Evolutionary conservation across 1,140 invertebrate species (phyloP), one percentile per base, ranked within the genome.

Genomic region (Drosophila mauritiana): DNA sequence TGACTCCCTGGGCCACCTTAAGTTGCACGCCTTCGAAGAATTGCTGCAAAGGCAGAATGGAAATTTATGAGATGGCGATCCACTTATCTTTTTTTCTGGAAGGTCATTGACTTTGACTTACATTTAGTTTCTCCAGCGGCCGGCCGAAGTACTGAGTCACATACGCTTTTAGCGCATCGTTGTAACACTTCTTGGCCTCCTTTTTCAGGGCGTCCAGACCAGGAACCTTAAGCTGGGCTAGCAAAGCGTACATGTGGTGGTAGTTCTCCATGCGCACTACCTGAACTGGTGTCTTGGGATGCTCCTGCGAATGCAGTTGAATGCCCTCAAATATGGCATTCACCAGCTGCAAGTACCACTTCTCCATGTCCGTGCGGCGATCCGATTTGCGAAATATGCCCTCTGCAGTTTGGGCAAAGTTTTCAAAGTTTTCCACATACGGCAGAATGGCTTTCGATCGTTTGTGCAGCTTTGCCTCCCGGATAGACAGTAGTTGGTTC

Each of bases 181-280:
- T 96, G 93, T 99, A 99, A 75, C 96, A 96, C 81, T 96, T 94
- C 93, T 98, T 98, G 0, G 97, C 97, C 91, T 99, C 98, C 92
- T 98, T 98, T 70, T 97, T 94, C 78, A 97, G 95, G 15, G 93
- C 92, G 90, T 99, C 98, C 90, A 99, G 93, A 59, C 97, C 97
- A 8, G 95, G 93, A 74, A 99, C 97, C 94, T 99, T 99, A 37
- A 99, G 93, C 92, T 97, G 96, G 2, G 97, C 97, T 54, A 99
- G 93, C 49, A 97, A 93, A 17, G 96, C 97, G 91, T 97, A 96
- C 82, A 99, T 95, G 91, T 98, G 96, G 94, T 99, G 98, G 92
- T 97, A 99, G 93, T 99, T 99, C 94, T 99, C 97, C 96, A 99
- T 97, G 93, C 97, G 97, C 39, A 99, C 95, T 45, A 99, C 98